Evolutionary conservation across 1,140 invertebrate species (phyloP).

Genomic region (Adoxophyes honmai): DNA sequence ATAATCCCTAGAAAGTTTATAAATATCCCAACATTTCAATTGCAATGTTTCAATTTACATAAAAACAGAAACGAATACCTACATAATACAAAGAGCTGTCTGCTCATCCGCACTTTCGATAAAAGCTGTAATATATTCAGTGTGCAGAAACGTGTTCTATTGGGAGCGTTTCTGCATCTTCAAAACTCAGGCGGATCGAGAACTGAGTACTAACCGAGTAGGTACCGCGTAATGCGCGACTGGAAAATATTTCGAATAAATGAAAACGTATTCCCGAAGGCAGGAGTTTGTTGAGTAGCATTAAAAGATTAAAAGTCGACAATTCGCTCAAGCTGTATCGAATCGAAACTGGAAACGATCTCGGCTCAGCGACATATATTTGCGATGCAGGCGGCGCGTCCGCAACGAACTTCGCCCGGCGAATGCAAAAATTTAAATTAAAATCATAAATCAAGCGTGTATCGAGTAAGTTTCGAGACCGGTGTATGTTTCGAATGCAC

Average conservation of each 20-base stretch:
- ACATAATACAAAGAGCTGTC: neutral
- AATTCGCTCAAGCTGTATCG: conserved; percentile 66
- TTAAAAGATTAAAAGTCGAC: conserved; percentile 76
- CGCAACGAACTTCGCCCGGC: conserved; percentile 67
- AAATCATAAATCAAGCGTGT: conserved; percentile 75
- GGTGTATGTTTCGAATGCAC: conserved; percentile 67
- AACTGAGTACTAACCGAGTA: neutral
- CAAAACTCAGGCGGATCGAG: neutral
- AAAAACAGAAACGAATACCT: no score
- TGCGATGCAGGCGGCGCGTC: conserved; percentile 72
- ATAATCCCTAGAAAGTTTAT: no score
- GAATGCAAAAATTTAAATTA: conserved; percentile 78
- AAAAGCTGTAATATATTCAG: neutral
- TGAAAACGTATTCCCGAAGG: conserved; percentile 39
- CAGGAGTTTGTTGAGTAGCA: conserved; percentile 71
- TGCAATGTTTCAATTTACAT: no score
- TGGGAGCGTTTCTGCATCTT: neutral
- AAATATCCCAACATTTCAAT: no score
- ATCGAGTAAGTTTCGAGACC: conserved; percentile 74
- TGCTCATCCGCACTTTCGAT: conserved; percentile 11
- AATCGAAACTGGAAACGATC: conserved; percentile 63
- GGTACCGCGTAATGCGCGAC: neutral
- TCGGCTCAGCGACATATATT: conserved; percentile 65
- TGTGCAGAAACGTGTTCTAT: neutral
- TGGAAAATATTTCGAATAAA: conserved; percentile 26